Conservation (phyloP, 2,113 vertebrate genomes). For the Trochalopteron elliotii region DNA sequence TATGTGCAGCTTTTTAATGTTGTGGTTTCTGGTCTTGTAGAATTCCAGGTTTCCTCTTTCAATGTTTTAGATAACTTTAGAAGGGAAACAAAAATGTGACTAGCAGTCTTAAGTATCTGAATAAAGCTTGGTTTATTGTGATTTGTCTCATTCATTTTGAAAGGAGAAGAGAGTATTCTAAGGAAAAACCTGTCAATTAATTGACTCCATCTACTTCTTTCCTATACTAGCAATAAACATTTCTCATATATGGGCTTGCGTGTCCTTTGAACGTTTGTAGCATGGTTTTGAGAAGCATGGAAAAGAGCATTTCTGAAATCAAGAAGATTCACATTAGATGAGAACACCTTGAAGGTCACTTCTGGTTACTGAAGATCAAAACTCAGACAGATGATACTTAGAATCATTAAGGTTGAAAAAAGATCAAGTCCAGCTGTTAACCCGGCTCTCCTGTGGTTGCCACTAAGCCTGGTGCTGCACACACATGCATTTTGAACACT, state of each 20-base stretch:
- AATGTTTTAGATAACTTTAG: not conserved
- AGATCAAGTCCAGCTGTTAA: not conserved
- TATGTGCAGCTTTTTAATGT: not conserved
- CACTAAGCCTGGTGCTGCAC: no score
- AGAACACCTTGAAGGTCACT: not conserved
- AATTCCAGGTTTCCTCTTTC: not conserved
- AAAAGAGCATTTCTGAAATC: not conserved
- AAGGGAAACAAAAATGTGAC: not conserved
- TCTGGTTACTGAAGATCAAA: not conserved
- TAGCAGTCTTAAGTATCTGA: not conserved
- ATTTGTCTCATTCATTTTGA: not conserved
- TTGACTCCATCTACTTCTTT: not conserved
- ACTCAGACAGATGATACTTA: not conserved
- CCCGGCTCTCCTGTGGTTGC: not conserved
- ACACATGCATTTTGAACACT: not conserved
- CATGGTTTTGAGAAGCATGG: not conserved
- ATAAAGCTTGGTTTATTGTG: not conserved
- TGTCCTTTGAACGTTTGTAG: not conserved
- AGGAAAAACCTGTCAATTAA: not conserved
- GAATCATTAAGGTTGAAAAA: not conserved
- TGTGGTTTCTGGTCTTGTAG: not conserved
- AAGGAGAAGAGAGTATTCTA: not conserved
- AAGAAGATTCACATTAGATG: not conserved
- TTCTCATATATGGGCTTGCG: fast-evolving
- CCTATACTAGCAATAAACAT: not conserved